Conservation (phyloP, 2,888 invertebrate species). For the Carpatolechia fugitivella region DNA sequence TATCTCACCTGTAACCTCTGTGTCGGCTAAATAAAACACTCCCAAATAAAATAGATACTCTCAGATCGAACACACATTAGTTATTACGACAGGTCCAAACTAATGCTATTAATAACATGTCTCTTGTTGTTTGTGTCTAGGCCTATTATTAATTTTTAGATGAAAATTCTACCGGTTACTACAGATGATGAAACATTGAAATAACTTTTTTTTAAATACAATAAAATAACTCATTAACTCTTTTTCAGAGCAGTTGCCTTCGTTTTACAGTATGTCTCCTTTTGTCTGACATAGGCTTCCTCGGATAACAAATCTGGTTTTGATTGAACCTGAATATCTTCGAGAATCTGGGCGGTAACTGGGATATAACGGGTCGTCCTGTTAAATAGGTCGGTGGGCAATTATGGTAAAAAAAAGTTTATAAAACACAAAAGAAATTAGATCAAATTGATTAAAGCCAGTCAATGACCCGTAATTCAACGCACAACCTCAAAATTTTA, state of each 20-base stretch:
- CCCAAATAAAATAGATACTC: neutral
- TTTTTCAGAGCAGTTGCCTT: too few relatives aligned
- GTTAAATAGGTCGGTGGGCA: too few relatives aligned
- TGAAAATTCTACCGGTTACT: neutral
- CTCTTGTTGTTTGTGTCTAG: neutral
- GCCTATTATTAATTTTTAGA: neutral
- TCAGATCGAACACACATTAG: neutral
- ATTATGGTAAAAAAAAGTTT: neutral
- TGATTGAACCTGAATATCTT: too few relatives aligned
- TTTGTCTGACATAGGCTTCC: too few relatives aligned
- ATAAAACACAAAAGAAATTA: neutral
- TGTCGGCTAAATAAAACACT: slow-evolving; percentile 6
- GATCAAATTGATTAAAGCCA: too few relatives aligned
- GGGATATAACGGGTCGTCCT: too few relatives aligned
- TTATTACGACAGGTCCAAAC: slow-evolving; percentile 1
- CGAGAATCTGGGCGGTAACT: too few relatives aligned
- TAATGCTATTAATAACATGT: neutral
- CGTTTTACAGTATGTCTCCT: too few relatives aligned
- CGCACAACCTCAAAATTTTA: neutral
- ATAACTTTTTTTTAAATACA: too few relatives aligned
- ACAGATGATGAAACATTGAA: too few relatives aligned
- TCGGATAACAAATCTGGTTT: too few relatives aligned
- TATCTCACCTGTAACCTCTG: slow-evolving; percentile 2
- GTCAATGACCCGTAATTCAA: neutral
- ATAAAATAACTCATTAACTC: too few relatives aligned